Percentiles rank a stretch among this genome's conserved stretches.
Conservation (phyloP, 2,888 invertebrate genomes). For the Rotaria macrura region DNA sequence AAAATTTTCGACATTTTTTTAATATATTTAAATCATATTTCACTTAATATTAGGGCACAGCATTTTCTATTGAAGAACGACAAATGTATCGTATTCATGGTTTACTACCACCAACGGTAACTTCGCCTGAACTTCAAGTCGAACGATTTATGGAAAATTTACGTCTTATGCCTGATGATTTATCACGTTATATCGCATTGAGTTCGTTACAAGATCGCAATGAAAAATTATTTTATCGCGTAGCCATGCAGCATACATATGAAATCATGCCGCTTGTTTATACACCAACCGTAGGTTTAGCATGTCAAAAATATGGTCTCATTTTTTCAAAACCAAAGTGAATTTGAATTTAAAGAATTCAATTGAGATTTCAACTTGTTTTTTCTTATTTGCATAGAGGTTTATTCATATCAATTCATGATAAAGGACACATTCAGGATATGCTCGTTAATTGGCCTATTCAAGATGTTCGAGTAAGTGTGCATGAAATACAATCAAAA, state of each 20-base stretch:
- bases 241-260: conserved; percentile 31
- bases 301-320: conserved; percentile 32
- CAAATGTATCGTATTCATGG: conserved; percentile 34
- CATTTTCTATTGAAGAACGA: conserved; percentile 29
- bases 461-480: conserved; percentile 50
- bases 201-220: conserved; percentile 30
- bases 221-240: conserved; percentile 33
- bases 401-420: conserved; percentile 85
- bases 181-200: conserved; percentile 31
- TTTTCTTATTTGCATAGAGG: conserved; percentile 54
- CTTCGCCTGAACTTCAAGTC: conserved; percentile 27
- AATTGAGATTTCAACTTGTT: not conserved
- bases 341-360: not conserved
- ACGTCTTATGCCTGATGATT: conserved; percentile 23
- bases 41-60: conserved; percentile 27
- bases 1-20: not conserved
- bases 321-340: conserved; percentile 33
- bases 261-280: conserved; percentile 34
- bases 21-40: not conserved
- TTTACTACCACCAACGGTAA: conserved; percentile 33
- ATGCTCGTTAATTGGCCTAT: conserved; percentile 80
- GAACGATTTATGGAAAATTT: conserved; percentile 26
- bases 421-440: conserved; percentile 84
- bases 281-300: conserved; percentile 33
- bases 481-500: too few species aligned